These are phyloP conservation scores for Drosophila albomicans DNA, from an alignment of 1,140 invertebrate genomes.

Conservation along the genomic window DNA sequence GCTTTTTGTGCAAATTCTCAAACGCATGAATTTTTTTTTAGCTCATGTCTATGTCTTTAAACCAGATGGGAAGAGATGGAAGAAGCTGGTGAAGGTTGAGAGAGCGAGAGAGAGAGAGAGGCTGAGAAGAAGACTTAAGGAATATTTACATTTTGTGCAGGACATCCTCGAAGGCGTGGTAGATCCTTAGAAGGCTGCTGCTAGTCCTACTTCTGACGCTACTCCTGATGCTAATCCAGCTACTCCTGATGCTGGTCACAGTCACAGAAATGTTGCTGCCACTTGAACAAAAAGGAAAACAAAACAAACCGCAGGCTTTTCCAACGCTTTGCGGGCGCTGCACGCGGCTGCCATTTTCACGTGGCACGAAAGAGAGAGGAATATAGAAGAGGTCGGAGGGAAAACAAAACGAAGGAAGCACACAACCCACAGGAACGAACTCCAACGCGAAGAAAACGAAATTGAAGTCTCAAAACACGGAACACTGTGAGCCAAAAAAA, in stretches of 20 bases:
- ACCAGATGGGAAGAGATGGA: neutral
- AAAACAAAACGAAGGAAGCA: constrained; percentile 1
- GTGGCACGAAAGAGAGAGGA: neutral
- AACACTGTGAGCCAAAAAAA: constrained; percentile 1
- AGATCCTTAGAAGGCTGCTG: constrained; percentile 38
- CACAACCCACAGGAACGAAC: neutral
- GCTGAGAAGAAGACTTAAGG: no score
- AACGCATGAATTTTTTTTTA: constrained; percentile 57
- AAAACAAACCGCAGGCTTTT: constrained; percentile 11
- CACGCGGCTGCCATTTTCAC: constrained; percentile 25
- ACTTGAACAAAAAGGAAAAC: constrained; percentile 44
- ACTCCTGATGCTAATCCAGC: constrained; percentile 23
- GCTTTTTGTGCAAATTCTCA: constrained; percentile 21
- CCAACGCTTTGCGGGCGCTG: constrained; percentile 10
- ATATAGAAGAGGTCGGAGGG: neutral
- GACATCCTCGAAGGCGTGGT: constrained; percentile 65
- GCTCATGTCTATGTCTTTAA: neutral
- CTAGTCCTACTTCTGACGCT: neutral
- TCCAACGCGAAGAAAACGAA: neutral
- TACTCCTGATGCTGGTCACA: constrained; percentile 13
- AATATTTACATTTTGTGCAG: constrained; percentile 77
- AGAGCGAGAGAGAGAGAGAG: no score
- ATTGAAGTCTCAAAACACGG: neutral
- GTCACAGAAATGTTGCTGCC: constrained; percentile 36
- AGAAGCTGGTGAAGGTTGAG: no score